Evolutionary conservation across 2,113 vertebrate species (phyloP).

Genomic region (Bos indicus): DNA sequence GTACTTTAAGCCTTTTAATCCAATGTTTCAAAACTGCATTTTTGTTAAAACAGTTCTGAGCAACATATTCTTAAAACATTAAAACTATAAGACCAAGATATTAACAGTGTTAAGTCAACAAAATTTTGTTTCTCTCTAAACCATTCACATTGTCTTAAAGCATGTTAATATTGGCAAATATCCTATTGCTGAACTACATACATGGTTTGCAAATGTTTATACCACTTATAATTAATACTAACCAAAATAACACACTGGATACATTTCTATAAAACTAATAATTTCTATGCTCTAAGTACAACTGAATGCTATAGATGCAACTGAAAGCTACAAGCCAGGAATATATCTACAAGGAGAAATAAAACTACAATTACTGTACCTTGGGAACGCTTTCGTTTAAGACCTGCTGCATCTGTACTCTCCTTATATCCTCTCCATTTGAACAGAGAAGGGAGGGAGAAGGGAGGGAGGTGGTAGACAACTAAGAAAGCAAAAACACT

Average conservation of each 20-base stretch:
- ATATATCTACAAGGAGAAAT: constrained; percentile 66
- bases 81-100: neutral
- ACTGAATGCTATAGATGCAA: constrained; percentile 65
- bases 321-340: constrained; percentile 67
- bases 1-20: neutral
- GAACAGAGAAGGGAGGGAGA: constrained; percentile 99
- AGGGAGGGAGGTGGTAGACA: constrained; percentile 95
- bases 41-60: constrained; percentile 37
- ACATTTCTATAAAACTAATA: constrained; percentile 4
- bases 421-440: constrained; percentile 99
- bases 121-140: constrained; percentile 14
- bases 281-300: constrained; percentile 49
- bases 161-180: neutral
- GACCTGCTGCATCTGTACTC: constrained; percentile 93
- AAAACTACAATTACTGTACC: constrained; percentile 90
- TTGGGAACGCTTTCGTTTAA: constrained; percentile 97
- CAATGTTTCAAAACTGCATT: constrained; percentile 27
- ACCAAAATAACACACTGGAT: neutral
- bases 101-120: neutral
- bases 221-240: neutral
- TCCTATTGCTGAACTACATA: neutral
- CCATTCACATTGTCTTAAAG: neutral
- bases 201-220: neutral
- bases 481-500: constrained; percentile 98
- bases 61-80: neutral